Conservation (phyloP, 1,140 invertebrate genomes). For the Micrasema minimum region DNA sequence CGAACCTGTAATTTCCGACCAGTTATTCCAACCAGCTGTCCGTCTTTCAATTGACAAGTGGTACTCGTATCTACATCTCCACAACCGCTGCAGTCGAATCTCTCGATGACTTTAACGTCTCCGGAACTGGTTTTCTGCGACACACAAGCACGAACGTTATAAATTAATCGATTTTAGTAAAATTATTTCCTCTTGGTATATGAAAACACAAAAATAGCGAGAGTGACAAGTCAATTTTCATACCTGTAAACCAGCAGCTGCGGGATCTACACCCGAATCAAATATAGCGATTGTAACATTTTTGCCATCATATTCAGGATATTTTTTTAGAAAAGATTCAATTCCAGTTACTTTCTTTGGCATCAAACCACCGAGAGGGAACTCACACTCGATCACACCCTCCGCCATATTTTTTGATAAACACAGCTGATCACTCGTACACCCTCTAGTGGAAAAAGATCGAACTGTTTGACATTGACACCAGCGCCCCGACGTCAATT, state of each 20-base stretch:
- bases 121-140: constrained; percentile 79
- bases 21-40: constrained; percentile 84
- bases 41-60: constrained; percentile 68
- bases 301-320: constrained; percentile 93
- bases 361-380: constrained; percentile 82
- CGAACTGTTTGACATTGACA: constrained; percentile 24
- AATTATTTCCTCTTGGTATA: constrained; percentile 11
- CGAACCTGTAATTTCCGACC: constrained; percentile 88
- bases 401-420: constrained; percentile 47
- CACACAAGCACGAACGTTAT: neutral
- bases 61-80: constrained; percentile 77
- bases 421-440: constrained; percentile 38
- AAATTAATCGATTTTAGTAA: neutral
- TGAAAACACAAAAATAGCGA: constrained; percentile 47
- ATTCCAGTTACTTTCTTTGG: constrained; percentile 98
- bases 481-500: too few relatives aligned
- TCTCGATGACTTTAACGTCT: constrained; percentile 92
- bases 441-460: constrained; percentile 34
- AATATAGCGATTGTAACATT: constrained; percentile 94
- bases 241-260: constrained; percentile 93
- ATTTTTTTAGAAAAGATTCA: constrained; percentile 86
- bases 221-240: constrained; percentile 64
- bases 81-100: constrained; percentile 94
- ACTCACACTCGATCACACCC: constrained; percentile 73
- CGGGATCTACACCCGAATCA: constrained; percentile 97